Evolutionary conservation across 2,113 vertebrate genomes (phyloP).

Genomic region (Apistogramma diplotaenia): DNA sequence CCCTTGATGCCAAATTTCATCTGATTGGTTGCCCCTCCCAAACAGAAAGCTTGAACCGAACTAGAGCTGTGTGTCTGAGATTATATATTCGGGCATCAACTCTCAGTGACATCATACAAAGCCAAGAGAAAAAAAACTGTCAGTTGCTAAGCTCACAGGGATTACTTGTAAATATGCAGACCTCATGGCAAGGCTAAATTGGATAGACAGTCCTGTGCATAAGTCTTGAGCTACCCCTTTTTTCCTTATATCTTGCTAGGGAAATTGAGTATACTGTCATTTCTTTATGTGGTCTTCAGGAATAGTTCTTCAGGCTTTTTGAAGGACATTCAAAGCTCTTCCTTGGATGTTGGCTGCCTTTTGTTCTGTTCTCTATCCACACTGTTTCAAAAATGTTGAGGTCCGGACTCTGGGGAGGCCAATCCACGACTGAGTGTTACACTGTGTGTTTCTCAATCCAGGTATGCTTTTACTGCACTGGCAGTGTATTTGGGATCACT

Average conservation of each 20-base stretch:
- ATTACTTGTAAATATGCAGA: background rate
- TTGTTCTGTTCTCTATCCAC: background rate
- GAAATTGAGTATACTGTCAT: background rate
- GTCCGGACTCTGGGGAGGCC: background rate
- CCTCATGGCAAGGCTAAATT: background rate
- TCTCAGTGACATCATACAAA: background rate
- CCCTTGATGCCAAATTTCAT: background rate
- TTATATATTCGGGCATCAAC: background rate
- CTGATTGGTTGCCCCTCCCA: background rate
- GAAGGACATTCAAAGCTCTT: background rate
- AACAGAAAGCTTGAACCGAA: background rate
- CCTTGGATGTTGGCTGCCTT: background rate
- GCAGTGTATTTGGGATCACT: background rate
- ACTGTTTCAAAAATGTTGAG: background rate
- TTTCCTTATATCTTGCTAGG: background rate
- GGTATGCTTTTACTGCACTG: background rate
- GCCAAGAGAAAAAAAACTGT: background rate
- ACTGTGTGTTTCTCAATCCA: background rate
- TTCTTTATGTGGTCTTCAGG: background rate
- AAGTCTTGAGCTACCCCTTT: background rate
- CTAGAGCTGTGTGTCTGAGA: background rate
- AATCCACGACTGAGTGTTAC: background rate
- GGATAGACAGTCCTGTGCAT: background rate
- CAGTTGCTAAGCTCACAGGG: background rate
- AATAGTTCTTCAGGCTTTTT: background rate